These are phyloP conservation scores for Lasioglossum morio DNA, from an alignment of 2,888 invertebrate species.

Conservation along the genomic window DNA sequence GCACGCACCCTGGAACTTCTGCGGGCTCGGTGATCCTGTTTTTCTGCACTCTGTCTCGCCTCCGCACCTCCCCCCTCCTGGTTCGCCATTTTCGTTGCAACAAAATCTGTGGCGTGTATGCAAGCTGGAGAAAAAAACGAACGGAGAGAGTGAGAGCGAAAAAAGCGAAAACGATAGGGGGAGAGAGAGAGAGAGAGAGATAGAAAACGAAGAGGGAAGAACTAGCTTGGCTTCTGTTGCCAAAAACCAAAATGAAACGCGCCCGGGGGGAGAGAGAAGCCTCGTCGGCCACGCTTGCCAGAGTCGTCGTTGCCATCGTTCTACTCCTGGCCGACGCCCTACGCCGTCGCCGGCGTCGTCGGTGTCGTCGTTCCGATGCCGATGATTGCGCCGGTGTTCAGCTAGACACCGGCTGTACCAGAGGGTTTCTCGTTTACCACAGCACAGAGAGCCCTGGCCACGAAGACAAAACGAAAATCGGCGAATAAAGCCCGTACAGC, in stretches of 20 bases:
- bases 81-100: conserved; percentile 23
- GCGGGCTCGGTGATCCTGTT: conserved; percentile 13
- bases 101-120: conserved; percentile 33
- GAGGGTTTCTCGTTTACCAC: conserved; percentile 50
- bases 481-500: conserved; percentile 44
- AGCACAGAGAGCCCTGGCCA: conserved; percentile 21
- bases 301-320: conserved; percentile 47
- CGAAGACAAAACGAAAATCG: conserved; percentile 65
- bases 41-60: neutral
- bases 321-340: conserved; percentile 13
- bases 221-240: conserved; percentile 58
- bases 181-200: neutral
- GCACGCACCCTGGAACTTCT: conserved; percentile 60
- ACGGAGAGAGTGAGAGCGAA: neutral
- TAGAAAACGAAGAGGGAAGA: conserved; percentile 9
- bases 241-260: conserved; percentile 76
- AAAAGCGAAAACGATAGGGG: conserved; percentile 6
- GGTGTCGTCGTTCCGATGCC: conserved; percentile 3
- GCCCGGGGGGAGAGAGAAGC: conserved; percentile 44
- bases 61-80: conserved; percentile 34
- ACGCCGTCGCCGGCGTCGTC: neutral
- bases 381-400: conserved; percentile 1
- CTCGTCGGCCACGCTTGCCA: conserved; percentile 62
- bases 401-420: conserved; percentile 30
- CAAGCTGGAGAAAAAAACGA: neutral